Base-by-base conservation (phyloP, 2,113 vertebrate genomes). In the Beaufortia kweichowensis region DNA sequence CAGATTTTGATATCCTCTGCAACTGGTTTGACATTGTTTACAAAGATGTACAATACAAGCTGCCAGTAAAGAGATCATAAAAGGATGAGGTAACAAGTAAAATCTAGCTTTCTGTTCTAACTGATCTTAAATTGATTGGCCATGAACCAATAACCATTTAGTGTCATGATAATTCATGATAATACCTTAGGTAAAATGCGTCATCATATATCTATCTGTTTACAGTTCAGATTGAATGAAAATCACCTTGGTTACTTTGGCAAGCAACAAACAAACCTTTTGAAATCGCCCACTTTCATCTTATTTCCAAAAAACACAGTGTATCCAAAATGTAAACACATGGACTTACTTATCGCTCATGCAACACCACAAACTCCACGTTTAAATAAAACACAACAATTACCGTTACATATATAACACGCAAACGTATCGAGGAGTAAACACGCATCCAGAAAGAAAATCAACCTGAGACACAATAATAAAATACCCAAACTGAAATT, bases 301-400 rank as follows among this genome's bases (percentile, higher is more conserved):
- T 33, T 31, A 31, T 50, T 67, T 50, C 12, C 9, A 8, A 65
- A 65, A 43, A 39, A 65, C 17, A 70, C 66, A 69, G 39, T 26
- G 63, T 17, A 17, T 35, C 23, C 29, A 17, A 15, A 21, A 55
- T 55, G 29, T 55, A 15, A 56, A 33, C 48, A 70, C 29, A 8
- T 55, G 29, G 48, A 70, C 43, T 39, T 26, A 6, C 48, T 41
- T 41, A 61, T 79, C 79, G 84, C 79, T 90, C 94, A 96, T 94
- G 95, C 93, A 94, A 87, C 85, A 90, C 57, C 70, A 83, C 29
- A 62, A 69, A 78, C 35, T 80, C 64, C 60, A 35, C 62, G 70
- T n/a, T 75, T 28, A 50, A 39, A 68, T 75, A 29, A 88, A 81
- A 84, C 75, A 84, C 19, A 12, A 61, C 19, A 17, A 48, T 9